Evolutionary conservation across 2,113 vertebrate species (phyloP), one percentile per base, ranked within the genome.

Genomic region (Syngnathus floridae): DNA sequence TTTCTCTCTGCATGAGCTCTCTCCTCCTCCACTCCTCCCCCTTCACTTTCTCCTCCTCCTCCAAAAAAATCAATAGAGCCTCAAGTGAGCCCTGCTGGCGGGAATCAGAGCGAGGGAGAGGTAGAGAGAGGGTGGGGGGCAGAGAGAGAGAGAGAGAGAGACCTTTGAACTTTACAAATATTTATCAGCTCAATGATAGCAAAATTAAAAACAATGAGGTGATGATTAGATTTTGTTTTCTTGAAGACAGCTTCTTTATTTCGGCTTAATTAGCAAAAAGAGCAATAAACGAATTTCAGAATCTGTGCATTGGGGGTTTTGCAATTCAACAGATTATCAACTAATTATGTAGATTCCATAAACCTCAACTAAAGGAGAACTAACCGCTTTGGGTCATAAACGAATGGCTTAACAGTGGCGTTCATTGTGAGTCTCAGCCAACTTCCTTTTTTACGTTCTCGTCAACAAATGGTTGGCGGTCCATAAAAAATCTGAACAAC

Each of bases 41-140:
- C 37, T 64, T 64, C 62, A 46, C 48, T 51, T 72, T 76, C 73
- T 60, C 67, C 76, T 71, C 66, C 63, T 77, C 79, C 77, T 74
- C 74, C 82, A 67, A 31, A 75, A 77, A 86, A 86, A 89, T 89
- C 88, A 87, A 88, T 89, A 79, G 67, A 75, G 81, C 84, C 83
- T 89, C 88, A 87, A 83, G 82, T 82, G 78, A 83, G 84, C 86
- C 62, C 82, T 83, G 77, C 67, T 72, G 77, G 74, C 78, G 77
- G 81, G 88, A 87, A 86, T 81, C 82, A 57, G 21, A 22, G 66
- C 9, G 52, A 65, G 62, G 21, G 26, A 51, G 21, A 37, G 43
- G 7, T 26, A 54, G 46, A 26, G 49, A 52, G 31, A 40, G 63
- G 52, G 26, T 16, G 64, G n/a, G 46, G n/a, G 46, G 26, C 7